Conservation (phyloP, 2,888 invertebrate genomes). For the Drosophila planitibia region DNA sequence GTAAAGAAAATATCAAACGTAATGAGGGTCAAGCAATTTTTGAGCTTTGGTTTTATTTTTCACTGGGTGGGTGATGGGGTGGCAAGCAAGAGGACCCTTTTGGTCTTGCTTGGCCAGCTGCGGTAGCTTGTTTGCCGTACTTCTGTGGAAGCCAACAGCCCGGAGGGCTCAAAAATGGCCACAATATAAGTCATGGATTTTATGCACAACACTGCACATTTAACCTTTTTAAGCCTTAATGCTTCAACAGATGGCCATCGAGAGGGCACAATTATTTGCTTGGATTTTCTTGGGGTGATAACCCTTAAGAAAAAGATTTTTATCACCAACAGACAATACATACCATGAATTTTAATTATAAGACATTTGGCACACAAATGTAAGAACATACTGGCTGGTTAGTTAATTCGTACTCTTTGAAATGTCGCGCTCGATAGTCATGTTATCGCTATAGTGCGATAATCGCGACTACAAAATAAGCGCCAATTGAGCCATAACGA, state of each 20-base stretch:
- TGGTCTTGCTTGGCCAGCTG: conserved; percentile 36
- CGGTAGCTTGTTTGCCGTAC: conserved; percentile 37
- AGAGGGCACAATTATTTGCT: not conserved
- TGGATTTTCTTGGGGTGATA: not conserved
- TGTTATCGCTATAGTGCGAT: conserved; percentile 12
- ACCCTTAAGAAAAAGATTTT: not conserved
- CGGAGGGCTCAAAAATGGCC: conserved; percentile 44
- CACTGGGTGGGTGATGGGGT: not conserved
- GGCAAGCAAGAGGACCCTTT: conserved; percentile 27
- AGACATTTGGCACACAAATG: not conserved
- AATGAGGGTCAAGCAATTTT: conserved; percentile 77
- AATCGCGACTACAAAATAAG: not conserved
- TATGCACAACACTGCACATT: conserved; percentile 49
- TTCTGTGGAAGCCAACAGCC: conserved; percentile 10
- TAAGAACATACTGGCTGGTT: not conserved
- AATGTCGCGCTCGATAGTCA: conserved; percentile 3
- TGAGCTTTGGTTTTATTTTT: conserved; percentile 57
- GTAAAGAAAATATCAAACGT: conserved; percentile 73
- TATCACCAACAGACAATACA: not conserved
- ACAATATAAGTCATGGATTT: conserved; percentile 50
- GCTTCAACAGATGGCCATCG: not conserved
- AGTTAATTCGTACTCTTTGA: conserved; percentile 2
- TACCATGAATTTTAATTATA: not conserved
- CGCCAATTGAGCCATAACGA: conserved; percentile 14
- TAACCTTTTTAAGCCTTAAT: conserved; percentile 22